Conservation (phyloP, 2,797 vertebrate genomes). For the Lepilemur ruficaudatus region DNA sequence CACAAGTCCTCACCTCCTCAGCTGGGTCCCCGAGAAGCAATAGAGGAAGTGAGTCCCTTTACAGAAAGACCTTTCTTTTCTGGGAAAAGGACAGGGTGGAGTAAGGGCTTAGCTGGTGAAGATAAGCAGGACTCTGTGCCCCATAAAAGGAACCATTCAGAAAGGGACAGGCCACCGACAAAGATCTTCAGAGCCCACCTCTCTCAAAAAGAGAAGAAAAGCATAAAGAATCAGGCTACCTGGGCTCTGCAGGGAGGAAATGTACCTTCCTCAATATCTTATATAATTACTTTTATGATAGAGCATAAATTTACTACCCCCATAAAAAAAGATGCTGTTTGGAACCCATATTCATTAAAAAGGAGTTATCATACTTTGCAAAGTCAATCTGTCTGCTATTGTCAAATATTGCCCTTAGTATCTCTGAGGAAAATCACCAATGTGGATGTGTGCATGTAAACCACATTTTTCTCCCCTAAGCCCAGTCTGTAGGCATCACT, state of each 20-base stretch:
- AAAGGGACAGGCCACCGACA: not conserved
- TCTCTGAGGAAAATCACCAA: not conserved
- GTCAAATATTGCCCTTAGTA: not conserved
- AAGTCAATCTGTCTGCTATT: not conserved
- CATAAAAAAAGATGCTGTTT: not conserved
- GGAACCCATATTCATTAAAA: conserved; percentile 8
- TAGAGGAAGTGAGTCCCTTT: not conserved
- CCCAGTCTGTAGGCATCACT: conserved; percentile 8
- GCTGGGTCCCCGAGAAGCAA: not conserved
- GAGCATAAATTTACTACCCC: not conserved
- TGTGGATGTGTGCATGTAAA: not conserved
- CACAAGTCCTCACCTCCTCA: not conserved
- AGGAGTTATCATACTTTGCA: conserved; percentile 1
- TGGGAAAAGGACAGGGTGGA: not conserved
- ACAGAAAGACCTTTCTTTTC: not conserved
- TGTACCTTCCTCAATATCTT: not conserved
- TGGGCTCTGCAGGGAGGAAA: not conserved
- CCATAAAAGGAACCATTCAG: not conserved
- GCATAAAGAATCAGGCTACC: not conserved
- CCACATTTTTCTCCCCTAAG: not conserved
- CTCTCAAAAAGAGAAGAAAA: not conserved
- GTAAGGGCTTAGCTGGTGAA: not conserved
- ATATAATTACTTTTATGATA: not conserved
- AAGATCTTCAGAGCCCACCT: not conserved
- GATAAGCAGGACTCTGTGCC: not conserved